A percentile compares a stretch with the other conserved stretches of the same genome.
Conservation (phyloP, 1,140 invertebrate species). For the Acromyrmex charruanus region DNA sequence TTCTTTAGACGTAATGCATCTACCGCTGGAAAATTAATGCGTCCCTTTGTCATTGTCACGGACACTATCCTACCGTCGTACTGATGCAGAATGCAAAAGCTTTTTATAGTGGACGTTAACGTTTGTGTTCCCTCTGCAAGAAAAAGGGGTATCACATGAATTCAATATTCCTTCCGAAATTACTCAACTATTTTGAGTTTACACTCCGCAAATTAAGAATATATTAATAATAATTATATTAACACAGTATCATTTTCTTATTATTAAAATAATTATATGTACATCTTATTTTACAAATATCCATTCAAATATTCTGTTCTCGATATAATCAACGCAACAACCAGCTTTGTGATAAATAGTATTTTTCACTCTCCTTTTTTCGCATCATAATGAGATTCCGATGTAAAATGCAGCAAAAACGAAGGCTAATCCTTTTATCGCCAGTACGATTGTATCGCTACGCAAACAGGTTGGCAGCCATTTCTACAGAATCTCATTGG, state of each 20-base stretch:
- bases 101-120: slow-evolving; percentile 45
- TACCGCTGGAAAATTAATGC: slow-evolving; percentile 50
- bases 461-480: slow-evolving; percentile 17
- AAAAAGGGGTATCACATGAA: neutral
- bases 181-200: neutral
- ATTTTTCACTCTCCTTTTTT: neutral
- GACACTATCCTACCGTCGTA: slow-evolving; percentile 48
- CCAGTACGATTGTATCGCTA: slow-evolving; percentile 9
- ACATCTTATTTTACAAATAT: neutral
- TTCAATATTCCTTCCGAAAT: neutral
- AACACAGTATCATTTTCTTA: neutral
- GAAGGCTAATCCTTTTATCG: slow-evolving; percentile 16
- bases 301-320: neutral
- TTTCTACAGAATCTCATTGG: slow-evolving; percentile 45
- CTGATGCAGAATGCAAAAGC: slow-evolving; percentile 41
- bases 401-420: neutral
- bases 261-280: neutral
- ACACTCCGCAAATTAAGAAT: neutral
- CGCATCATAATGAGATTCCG: neutral
- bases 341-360: neutral
- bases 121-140: slow-evolving; percentile 6
- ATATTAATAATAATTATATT: neutral
- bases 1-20: slow-evolving; percentile 53
- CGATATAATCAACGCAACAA: neutral
- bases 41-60: slow-evolving; percentile 55